A percentile compares a stretch with the other conserved stretches of the same genome.
Conservation (phyloP, 1,140 invertebrate species). For the Drosophila watanabei region DNA sequence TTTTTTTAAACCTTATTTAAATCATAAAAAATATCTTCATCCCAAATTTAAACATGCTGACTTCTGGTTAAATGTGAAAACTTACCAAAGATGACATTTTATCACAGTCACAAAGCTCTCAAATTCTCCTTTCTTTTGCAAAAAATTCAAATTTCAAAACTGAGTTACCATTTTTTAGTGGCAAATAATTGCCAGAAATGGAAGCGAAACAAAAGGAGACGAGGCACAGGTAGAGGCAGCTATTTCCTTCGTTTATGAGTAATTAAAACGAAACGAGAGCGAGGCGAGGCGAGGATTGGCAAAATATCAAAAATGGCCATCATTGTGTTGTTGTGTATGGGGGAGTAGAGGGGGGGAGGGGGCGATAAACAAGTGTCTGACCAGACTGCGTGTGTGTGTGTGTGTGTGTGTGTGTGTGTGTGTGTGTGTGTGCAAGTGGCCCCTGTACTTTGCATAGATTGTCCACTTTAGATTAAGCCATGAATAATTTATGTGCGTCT, state of each 20-base stretch:
- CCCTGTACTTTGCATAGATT: conserved; percentile 80
- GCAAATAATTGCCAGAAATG: conserved; percentile 18
- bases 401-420: conserved; percentile 23
- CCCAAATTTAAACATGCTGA: too few relatives aligned
- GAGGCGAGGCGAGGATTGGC: conserved; percentile 31
- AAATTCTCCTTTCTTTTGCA: not conserved
- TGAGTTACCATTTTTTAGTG: conserved; percentile 5
- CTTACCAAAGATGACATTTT: not conserved
- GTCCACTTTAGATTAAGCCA: conserved; percentile 85
- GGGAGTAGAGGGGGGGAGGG: not conserved
- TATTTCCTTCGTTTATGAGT: conserved; percentile 54
- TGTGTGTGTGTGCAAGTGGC: conserved; percentile 35
- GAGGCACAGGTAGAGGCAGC: conserved; percentile 8
- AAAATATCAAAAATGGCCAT: conserved; percentile 60
- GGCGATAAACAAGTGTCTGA: conserved; percentile 17
- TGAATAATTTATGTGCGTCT: conserved; percentile 85
- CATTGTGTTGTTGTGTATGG: not conserved
- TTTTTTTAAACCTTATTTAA: too few relatives aligned
- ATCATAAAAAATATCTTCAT: not conserved
- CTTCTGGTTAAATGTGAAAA: not conserved
- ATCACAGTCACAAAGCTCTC: not conserved
- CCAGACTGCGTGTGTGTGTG: conserved; percentile 35
- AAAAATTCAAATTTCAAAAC: conserved; percentile 1
- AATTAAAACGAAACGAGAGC: conserved; percentile 35
- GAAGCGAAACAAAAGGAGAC: not conserved